Evolutionary conservation across 2,888 invertebrate species (phyloP).

Genomic region (Calameuta filiformis): DNA sequence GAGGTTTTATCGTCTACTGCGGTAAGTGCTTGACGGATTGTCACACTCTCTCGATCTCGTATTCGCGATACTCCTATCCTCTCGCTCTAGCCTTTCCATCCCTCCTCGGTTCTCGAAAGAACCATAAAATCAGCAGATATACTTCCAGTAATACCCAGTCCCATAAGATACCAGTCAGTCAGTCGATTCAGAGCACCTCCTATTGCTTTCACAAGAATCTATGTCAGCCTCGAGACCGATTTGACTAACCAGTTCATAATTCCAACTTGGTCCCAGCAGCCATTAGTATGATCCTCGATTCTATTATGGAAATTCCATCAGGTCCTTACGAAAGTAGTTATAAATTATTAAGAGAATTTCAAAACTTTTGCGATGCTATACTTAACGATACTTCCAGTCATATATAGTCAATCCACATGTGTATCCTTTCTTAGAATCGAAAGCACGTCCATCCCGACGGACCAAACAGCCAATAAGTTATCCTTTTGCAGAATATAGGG

Average conservation of each 20-base stretch:
- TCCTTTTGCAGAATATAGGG: neutral
- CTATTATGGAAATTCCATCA: neutral
- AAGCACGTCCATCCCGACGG: neutral
- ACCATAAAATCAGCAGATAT: constrained; percentile 50
- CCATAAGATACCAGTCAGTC: constrained; percentile 1
- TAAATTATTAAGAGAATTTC: neutral
- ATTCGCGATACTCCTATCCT: neutral
- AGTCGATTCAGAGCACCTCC: neutral
- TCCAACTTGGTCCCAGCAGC: neutral
- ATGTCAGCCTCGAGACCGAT: neutral
- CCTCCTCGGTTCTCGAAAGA: constrained; percentile 20
- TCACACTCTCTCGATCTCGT: constrained; percentile 25
- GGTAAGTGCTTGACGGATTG: constrained; percentile 43
- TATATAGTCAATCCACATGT: neutral
- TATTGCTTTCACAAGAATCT: neutral
- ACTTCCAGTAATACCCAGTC: constrained; percentile 36
- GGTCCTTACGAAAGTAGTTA: neutral
- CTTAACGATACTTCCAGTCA: neutral
- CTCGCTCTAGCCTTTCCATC: constrained; percentile 11
- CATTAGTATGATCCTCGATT: neutral
- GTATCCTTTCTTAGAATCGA: neutral
- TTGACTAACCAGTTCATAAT: neutral
- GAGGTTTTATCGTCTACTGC: constrained; percentile 48
- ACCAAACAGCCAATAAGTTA: neutral
- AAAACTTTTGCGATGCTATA: neutral